Base-by-base conservation (phyloP, 2,113 vertebrate species). In the Micronycteris hirsuta region DNA sequence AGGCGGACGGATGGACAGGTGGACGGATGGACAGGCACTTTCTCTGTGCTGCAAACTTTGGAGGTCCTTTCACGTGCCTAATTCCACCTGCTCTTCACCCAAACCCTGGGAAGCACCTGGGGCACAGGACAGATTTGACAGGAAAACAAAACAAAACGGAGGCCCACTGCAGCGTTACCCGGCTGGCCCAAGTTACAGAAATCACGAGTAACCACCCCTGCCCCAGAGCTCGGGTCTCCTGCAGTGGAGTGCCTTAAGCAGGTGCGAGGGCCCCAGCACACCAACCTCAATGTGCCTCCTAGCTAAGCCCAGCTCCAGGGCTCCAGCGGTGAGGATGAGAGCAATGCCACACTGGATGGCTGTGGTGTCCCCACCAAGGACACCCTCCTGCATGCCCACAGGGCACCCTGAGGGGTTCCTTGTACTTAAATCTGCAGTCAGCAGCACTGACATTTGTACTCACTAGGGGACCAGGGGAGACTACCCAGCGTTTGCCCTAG, bases 371-470 rank as follows among this genome's bases (percentile, higher is more conserved):
- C 20, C 74, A 33, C 28, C 74, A 78, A n/a, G 16, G 52, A n/a
- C 68, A 88, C 22, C 38, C 11, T 54, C 43, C 76, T 81, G n/a
- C 78, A 28, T 28, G 17, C 33, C 73, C 65, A 47, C 84, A n/a
- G 84, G 52, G 85, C 36, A 93, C 86, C 92, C 58, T 52, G 70
- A 76, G 76, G 45, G 33, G 74, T n/a, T 43, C 63, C 78, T 86
- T 54, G 20, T 43, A 61, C 58, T 41, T 83, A 73, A 52, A 45
- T 67, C 89, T 84, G 41, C 86, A 36, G 71, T 71, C 52, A 45
- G 52, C 88, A 95, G 77, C 86, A 41, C 7, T 89, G 91, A 96
- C 94, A 91, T 91, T 58, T 97, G 95, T 96, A 43, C 82, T 92
- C 52, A 19, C 43, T 20, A 24, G 58, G 78, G 49, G 47, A 77